Base-by-base conservation (phyloP, 2,113 vertebrate species). In the Pseudorectes ferrugineus region DNA sequence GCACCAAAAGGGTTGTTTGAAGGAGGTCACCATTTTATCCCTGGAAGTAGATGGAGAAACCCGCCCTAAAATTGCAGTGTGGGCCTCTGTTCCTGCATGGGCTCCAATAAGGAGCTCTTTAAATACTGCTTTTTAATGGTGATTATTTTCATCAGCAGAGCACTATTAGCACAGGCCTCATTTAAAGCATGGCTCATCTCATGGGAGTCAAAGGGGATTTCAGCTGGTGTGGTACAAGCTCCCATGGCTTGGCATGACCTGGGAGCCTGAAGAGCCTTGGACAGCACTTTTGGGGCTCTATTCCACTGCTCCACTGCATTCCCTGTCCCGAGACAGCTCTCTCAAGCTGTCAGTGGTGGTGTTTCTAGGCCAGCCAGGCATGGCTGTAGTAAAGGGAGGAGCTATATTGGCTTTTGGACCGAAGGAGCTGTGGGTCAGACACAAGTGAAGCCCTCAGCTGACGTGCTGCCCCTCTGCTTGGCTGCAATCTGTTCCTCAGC, bases 231-330 rank as follows among this genome's bases (percentile, higher is more conserved):
- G 51, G 28, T 4, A 12, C 21, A 31, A 67, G 9, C 12, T 68
- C 21, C 74, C 9, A 1, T 0, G 2, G 28, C 8, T 86, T 28
- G 40, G 45, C 0, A 0, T 70, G 36, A 46, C 15, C 7, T 5
- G 66, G 28, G 43, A 90, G 31, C 2, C 0, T 3, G 3, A 7
- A 19, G 29, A 75, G 16, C 28, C 38, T 42, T 25, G 55, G 51
- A 40, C 48, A 83, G 28, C 18, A 2, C 42, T 25, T 38, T 38
- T 40, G 42, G 23, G 28, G 43, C 40, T 74, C 35, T 46, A 46
- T 78, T 74, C 61, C 25, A 3, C 16, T n/a, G 46, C 76, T 1
- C 1, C 13, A 0, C 2, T 25, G 45, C 49, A 51, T 7, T 10
- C 22, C 11, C n/a, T 40, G 21, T 24, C 36, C 70, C 65, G 9